phyloP scores from a whole-genome alignment of 2,113 vertebrate genomes.

The Ophthalmolycus amberensis region DNA sequence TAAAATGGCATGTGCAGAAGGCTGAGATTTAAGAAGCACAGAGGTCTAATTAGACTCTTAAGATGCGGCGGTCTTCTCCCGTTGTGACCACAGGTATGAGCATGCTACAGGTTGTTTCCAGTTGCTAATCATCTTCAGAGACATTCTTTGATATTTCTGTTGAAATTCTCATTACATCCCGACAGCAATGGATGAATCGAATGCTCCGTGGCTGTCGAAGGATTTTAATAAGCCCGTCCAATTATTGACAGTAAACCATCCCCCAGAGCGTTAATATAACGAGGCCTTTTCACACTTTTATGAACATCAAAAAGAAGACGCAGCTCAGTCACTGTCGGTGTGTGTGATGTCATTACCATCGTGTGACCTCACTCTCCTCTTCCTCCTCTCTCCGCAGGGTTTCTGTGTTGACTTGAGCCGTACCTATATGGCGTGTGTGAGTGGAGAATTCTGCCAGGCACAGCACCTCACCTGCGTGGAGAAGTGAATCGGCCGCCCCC shows the following conservation, averaged over 20 bases:
- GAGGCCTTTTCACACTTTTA: background rate
- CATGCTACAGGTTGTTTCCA: background rate
- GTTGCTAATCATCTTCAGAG: background rate
- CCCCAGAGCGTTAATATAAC: background rate
- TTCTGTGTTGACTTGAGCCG: conserved; percentile 92
- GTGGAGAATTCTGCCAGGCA: conserved; percentile 99
- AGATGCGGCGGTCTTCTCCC: background rate
- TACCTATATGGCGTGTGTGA: conserved; percentile 99
- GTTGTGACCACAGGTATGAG: background rate
- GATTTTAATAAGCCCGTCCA: background rate
- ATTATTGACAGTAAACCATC: background rate
- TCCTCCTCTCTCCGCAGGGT: conserved; percentile 81
- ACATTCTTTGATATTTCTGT: background rate
- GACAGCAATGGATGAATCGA: background rate
- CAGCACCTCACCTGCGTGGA: conserved; percentile 96
- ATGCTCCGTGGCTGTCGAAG: background rate
- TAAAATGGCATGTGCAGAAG: background rate
- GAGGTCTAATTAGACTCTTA: background rate
- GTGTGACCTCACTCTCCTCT: background rate
- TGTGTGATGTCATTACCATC: background rate
- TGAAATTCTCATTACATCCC: background rate
- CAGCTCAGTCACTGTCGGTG: background rate
- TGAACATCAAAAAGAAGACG: background rate
- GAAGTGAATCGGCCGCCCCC: conserved; percentile 92
- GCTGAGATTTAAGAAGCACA: background rate